Base-by-base conservation (phyloP, 1,140 invertebrate species). In the Dendrolimus punctatus region DNA sequence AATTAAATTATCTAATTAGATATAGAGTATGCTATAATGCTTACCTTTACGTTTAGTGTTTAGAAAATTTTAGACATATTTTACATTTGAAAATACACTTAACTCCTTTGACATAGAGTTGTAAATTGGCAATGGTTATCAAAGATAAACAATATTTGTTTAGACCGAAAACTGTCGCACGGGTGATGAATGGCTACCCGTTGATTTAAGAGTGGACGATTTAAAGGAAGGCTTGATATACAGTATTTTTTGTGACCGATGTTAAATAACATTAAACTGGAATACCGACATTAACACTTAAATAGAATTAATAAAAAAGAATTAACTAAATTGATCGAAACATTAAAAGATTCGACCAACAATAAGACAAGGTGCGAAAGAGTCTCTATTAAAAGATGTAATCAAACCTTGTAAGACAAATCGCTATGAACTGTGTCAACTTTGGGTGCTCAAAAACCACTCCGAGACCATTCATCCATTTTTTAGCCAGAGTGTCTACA, bases 1-100 rank as follows among this genome's bases (percentile, higher is more conserved):
- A 71, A 73, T 73, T 73, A 73, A 55, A 60, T 71, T 76, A 74
- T 81, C 78, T 77, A 76, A 80, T 83, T 82, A 76, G 74, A 80
- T 79, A 78, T 47, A 60, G 59, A 51, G 23, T 63, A 80, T 76
- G 74, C 70, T 57, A 66, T 72, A 76, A 84, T 75, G 74, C 76
- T 82, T 67, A 68, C 66, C 70, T 68, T 53, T 62, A 10, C 64
- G 57, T 79, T 77, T 73, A 71, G 66, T 68, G 23, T 23, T 64
- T 49, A 53, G 46, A 64, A 70, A 73, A 66, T 67, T 49, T 64
- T 66, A 5, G 36, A 54, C 41, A n/a, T 49, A 39, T 38, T 8
- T 40, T 9, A 41, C 48, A 43, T 43, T n/a, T 5, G 8, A 58
- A 54, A 46, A 43, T 8, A 42, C 40, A 5, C 43, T 46, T 9